Conservation (phyloP, 2,797 vertebrate genomes). For the Oceanodroma leucorhoa region DNA sequence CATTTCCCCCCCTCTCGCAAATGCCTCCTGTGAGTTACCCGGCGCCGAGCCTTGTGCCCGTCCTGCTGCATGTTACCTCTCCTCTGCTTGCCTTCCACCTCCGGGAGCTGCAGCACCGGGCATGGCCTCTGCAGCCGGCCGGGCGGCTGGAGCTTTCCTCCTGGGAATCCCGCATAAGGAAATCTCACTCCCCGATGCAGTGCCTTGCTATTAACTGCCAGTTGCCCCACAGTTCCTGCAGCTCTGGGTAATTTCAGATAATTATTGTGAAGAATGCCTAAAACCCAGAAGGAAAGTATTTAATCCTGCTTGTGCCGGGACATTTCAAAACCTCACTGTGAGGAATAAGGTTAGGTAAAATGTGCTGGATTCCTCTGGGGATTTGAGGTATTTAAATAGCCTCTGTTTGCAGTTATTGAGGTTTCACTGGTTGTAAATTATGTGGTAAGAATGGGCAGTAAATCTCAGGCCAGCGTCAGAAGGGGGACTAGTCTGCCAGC, state of each 20-base stretch:
- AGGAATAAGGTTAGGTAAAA: neutral
- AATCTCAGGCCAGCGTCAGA: neutral
- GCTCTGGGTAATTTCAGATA: neutral
- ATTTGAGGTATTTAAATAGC: neutral
- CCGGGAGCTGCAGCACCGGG: accelerated
- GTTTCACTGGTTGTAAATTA: neutral
- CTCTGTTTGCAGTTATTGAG: neutral
- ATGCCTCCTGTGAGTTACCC: neutral
- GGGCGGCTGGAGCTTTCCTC: neutral
- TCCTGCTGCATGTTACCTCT: neutral
- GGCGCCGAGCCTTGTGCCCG: neutral
- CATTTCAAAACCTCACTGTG: neutral
- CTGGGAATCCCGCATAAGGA: accelerated
- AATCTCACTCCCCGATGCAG: neutral
- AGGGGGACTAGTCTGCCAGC: no score
- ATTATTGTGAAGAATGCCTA: neutral
- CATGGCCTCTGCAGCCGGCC: neutral
- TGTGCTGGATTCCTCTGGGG: neutral
- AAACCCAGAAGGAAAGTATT: neutral
- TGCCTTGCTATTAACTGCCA: neutral
- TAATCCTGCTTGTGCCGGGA: neutral
- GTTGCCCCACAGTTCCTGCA: neutral
- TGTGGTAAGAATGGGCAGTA: neutral
- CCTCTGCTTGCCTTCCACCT: neutral
- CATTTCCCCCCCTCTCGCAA: neutral